A percentile compares a stretch with the other conserved stretches of the same genome.
These are phyloP conservation scores for Alces alces DNA, from an alignment of 2,113 vertebrate genomes.

Conservation along the genomic window DNA sequence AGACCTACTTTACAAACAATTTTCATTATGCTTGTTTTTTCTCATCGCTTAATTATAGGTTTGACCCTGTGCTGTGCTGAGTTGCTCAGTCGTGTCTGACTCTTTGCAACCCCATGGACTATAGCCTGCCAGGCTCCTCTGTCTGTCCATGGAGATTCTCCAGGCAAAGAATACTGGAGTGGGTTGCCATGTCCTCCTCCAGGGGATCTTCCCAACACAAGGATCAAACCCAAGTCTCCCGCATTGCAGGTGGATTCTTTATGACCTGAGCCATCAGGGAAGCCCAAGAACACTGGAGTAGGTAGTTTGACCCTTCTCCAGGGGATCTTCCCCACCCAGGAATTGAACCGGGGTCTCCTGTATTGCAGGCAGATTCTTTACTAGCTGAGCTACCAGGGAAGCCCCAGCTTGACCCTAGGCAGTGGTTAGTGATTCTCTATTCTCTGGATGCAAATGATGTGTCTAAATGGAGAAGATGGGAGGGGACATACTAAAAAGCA, in stretches of 20 bases:
- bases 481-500: neutral
- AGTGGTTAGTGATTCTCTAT: neutral
- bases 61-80: neutral
- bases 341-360: neutral
- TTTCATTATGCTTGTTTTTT: neutral
- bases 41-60: neutral
- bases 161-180: neutral
- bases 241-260: neutral
- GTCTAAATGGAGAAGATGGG: neutral
- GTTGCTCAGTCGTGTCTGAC: neutral
- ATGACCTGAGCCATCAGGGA: accelerated
- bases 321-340: neutral
- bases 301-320: neutral
- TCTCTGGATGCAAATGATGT: neutral
- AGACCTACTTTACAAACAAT: neutral
- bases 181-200: neutral
- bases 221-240: neutral
- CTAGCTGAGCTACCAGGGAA: neutral
- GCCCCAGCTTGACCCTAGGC: neutral
- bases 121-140: neutral
- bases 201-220: neutral
- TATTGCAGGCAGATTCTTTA: neutral
- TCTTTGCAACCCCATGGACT: neutral
- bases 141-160: neutral
- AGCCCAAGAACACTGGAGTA: neutral